These are phyloP conservation scores for Pampusana beccarii DNA, from an alignment of 2,113 vertebrate species.

Conservation along the genomic window DNA sequence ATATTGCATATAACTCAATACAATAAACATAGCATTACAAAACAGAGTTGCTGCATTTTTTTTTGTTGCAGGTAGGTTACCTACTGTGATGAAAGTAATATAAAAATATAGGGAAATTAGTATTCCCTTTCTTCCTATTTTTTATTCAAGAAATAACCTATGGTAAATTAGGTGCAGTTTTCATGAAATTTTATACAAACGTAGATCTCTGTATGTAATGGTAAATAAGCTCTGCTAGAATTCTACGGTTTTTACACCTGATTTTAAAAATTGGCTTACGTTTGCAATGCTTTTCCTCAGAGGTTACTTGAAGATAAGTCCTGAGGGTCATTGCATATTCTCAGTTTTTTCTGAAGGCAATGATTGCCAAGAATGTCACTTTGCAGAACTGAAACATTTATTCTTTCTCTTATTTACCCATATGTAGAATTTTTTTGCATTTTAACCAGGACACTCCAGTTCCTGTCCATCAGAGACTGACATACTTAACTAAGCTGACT, in stretches of 20 bases:
- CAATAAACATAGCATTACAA: constrained; percentile 31
- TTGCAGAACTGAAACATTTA: not conserved
- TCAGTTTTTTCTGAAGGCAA: not conserved
- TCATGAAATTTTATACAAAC: not conserved
- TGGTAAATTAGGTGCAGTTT: constrained; percentile 16
- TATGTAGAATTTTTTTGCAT: not conserved
- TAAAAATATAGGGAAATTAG: constrained; percentile 14
- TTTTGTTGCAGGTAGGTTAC: constrained; percentile 28
- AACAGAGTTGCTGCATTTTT: not conserved
- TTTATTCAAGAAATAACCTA: constrained; percentile 17
- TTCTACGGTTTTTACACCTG: not conserved
- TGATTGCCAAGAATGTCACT: not conserved
- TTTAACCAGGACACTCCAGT: not conserved
- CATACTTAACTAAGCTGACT: not conserved
- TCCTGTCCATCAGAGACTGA: not conserved
- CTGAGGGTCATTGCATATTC: not conserved
- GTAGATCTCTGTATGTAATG: constrained; percentile 7
- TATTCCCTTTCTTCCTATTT: constrained; percentile 21
- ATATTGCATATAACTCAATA: constrained; percentile 50
- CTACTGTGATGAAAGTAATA: constrained; percentile 19
- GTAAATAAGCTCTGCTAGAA: constrained; percentile 13
- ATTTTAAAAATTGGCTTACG: constrained; percentile 21
- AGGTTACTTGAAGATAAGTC: not conserved
- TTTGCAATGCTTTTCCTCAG: constrained; percentile 5
- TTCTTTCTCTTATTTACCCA: not conserved